Evolutionary conservation across 1,140 invertebrate species (phyloP), one percentile per base, ranked within the genome.

Genomic region (Drosophila serrata): DNA sequence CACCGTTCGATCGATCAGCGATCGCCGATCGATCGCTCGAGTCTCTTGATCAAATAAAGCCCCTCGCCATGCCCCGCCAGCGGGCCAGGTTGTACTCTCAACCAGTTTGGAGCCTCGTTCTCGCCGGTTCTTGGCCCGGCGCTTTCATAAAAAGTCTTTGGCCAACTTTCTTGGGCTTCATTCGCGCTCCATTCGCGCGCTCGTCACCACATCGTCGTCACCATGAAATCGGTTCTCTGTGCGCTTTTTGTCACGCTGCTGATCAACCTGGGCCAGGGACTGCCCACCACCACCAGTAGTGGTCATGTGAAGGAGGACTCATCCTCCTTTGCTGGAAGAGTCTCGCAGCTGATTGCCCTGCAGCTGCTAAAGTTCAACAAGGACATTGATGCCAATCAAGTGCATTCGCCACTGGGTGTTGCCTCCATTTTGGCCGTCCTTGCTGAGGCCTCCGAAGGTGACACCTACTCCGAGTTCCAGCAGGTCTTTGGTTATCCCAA

Each of bases 391-490:
- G 93, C 93, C 39, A 95, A 95, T 56, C 93, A 95, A 64, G 95
- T 94, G n/a, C 95, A 95, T 61, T 95, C 95, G 3, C 95, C 95
- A 0, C 82, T 95, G 29, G 95, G 95, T 0, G 95, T 95, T 57
- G 94, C 94, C 8, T 93, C 94, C 6, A 94, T 95, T 51, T 80
- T 95, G 27, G 94, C 94, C 1, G 94, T 95, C 17, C 77, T 95
- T 17, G 94, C 94, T 0, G 95, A 95, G 92, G 95, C 94, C 19
- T 94, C 95, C 0, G 87, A 90, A 17, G 95, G 94, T 2, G 93
- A 94, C 58, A 95, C 95, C 2, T 93, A 93, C 59, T 87, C 93
- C 40, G 94, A 95, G 79, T 92, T 95, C 6, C 86, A 90, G 5
- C 82, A 93, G 37, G 94, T 94, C 12, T 92, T 95, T n/a, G 93